Conservation (phyloP, 2,888 invertebrate species). For the Caenorhabditis sp. region DNA sequence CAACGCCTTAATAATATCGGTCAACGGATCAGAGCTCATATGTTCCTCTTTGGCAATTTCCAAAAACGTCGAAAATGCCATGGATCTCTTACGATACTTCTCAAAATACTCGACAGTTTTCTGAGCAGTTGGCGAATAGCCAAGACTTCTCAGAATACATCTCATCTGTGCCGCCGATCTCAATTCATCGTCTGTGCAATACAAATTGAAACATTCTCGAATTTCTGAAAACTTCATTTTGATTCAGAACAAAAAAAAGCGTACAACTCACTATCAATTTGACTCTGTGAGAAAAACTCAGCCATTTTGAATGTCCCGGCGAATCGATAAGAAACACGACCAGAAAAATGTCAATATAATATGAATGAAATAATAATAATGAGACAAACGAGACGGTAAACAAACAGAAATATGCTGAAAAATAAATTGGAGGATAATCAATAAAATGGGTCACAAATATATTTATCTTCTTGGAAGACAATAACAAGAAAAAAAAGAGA, state of each 20-base stretch:
- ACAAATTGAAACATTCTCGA: conserved; percentile 54
- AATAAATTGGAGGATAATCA: not conserved
- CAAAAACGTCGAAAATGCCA: conserved; percentile 48
- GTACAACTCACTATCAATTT: conserved; percentile 46
- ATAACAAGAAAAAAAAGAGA: too few species aligned
- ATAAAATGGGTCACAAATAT: not conserved
- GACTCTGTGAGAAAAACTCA: conserved; percentile 41
- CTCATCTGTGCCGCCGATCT: conserved; percentile 41
- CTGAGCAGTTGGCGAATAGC: conserved; percentile 45
- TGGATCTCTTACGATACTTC: conserved; percentile 27
- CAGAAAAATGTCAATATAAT: not conserved
- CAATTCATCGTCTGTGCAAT: conserved; percentile 35
- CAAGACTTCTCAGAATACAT: conserved; percentile 48
- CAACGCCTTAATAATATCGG: conserved; percentile 52
- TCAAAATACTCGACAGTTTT: conserved; percentile 43
- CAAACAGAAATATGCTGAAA: not conserved
- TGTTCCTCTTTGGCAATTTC: conserved; percentile 48
- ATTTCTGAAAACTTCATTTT: conserved; percentile 36
- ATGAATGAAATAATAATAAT: not conserved
- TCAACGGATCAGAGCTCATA: conserved; percentile 42
- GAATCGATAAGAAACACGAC: not conserved
- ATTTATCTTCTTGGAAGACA: not conserved
- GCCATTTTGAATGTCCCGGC: conserved; percentile 4
- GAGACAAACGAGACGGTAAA: not conserved
- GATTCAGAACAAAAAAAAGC: not conserved